Percentiles rank a stretch among this genome's conserved stretches.
phyloP scores from a whole-genome alignment of 2,888 invertebrate genomes.

The Fissipunctia ypsillon region DNA sequence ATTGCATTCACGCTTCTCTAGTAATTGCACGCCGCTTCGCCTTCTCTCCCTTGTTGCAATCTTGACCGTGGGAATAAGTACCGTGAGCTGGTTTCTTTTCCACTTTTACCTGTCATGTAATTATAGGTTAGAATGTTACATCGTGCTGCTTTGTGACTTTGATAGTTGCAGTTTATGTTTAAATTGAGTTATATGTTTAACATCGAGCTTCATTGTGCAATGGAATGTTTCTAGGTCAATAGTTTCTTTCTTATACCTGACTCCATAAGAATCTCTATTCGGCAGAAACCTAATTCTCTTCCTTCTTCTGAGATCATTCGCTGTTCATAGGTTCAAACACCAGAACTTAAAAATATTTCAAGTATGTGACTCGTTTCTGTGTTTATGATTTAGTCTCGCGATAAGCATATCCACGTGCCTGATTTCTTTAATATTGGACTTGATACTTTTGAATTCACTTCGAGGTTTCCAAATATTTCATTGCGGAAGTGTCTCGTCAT shows the following conservation, averaged over 20 bases:
- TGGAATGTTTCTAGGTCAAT: no score
- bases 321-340: neutral
- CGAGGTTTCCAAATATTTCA: neutral
- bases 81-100: slow-evolving; percentile 75
- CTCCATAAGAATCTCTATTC: neutral
- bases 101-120: slow-evolving; percentile 77
- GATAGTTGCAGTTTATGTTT: slow-evolving; percentile 37
- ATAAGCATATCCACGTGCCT: slow-evolving; percentile 29
- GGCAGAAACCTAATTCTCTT: neutral
- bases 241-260: neutral
- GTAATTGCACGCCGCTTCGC: slow-evolving; percentile 62
- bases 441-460: slow-evolving; percentile 4
- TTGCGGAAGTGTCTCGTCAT: slow-evolving; percentile 4
- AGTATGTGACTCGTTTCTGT: slow-evolving; percentile 16
- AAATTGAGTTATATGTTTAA: slow-evolving; percentile 20
- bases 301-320: neutral
- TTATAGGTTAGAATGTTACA: slow-evolving; percentile 66
- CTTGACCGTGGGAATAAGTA: slow-evolving; percentile 83
- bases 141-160: slow-evolving; percentile 58
- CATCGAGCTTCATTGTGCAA: slow-evolving; percentile 11
- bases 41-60: slow-evolving; percentile 74
- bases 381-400: slow-evolving; percentile 26
- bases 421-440: neutral
- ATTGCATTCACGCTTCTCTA: slow-evolving; percentile 64
- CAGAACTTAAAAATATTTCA: neutral